Conservation (phyloP, 2,113 vertebrate genomes). For the Proterorhinus semilunaris region DNA sequence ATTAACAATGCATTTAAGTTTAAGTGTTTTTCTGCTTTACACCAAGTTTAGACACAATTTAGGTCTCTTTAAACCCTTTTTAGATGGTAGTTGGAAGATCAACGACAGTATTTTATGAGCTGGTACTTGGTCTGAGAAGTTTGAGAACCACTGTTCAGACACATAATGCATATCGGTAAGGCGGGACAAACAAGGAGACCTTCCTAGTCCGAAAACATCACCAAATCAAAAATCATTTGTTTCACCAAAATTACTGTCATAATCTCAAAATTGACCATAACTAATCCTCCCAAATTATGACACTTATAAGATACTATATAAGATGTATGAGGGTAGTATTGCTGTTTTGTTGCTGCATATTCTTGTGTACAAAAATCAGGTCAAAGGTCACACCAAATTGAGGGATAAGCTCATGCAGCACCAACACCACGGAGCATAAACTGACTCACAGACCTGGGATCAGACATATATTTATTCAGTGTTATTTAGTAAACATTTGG, state of each 20-base stretch:
- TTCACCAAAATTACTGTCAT: not conserved
- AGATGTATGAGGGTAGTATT: not conserved
- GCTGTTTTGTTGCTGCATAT: not conserved
- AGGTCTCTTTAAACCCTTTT: too few species aligned
- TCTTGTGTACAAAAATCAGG: not conserved
- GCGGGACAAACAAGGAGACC: not conserved
- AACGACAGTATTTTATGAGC: too few species aligned
- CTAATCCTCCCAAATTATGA: not conserved
- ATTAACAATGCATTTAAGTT: too few species aligned
- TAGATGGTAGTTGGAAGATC: too few species aligned
- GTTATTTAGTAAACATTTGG: not conserved
- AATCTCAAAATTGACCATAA: not conserved
- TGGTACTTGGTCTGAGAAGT: too few species aligned
- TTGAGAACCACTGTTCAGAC: too few species aligned
- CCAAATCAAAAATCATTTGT: not conserved
- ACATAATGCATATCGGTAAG: too few species aligned
- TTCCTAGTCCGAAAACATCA: not conserved
- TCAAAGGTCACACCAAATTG: constrained; percentile 39
- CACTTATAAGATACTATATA: not conserved
- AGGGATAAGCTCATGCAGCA: constrained; percentile 61
- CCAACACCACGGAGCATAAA: constrained; percentile 47
- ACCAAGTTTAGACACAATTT: too few species aligned
- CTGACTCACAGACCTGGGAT: constrained; percentile 63
- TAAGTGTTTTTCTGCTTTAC: too few species aligned
- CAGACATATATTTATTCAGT: constrained; percentile 16